phyloP scores from a whole-genome alignment of 2,888 invertebrate genomes.

The Clivina fossor region DNA sequence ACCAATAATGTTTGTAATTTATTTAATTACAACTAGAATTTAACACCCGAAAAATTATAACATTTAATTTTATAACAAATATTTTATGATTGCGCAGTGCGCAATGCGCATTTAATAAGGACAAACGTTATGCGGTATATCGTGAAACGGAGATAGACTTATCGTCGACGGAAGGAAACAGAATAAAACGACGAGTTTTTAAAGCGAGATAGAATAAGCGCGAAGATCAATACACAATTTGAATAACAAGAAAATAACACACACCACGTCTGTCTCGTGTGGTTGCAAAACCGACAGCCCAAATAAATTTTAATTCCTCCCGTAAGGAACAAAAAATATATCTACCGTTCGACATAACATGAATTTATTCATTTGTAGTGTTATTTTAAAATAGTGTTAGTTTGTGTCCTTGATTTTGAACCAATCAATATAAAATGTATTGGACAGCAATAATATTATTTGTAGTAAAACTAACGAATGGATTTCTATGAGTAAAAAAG shows the following conservation, averaged over 20 bases:
- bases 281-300: conserved; percentile 12
- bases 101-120: conserved; percentile 20
- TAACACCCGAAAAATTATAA: neutral
- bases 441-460: no score
- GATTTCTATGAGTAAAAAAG: no score
- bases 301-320: neutral
- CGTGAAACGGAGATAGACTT: conserved; percentile 1
- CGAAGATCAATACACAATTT: conserved; percentile 29
- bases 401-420: no score
- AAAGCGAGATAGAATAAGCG: conserved; percentile 9
- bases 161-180: neutral
- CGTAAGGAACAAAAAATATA: neutral
- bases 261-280: conserved; percentile 15
- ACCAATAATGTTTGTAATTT: no score
- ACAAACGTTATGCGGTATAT: conserved; percentile 23
- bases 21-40: no score
- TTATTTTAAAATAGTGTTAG: no score
- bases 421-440: no score
- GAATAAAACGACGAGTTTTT: neutral
- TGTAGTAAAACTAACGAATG: no score
- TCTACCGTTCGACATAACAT: no score
- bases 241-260: conserved; percentile 30
- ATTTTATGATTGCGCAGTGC: conserved; percentile 14
- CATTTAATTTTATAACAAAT: conserved; percentile 7
- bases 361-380: no score